Evolutionary conservation across 1,140 invertebrate genomes (phyloP).

Genomic region (Leptestheria dahalacensis): DNA sequence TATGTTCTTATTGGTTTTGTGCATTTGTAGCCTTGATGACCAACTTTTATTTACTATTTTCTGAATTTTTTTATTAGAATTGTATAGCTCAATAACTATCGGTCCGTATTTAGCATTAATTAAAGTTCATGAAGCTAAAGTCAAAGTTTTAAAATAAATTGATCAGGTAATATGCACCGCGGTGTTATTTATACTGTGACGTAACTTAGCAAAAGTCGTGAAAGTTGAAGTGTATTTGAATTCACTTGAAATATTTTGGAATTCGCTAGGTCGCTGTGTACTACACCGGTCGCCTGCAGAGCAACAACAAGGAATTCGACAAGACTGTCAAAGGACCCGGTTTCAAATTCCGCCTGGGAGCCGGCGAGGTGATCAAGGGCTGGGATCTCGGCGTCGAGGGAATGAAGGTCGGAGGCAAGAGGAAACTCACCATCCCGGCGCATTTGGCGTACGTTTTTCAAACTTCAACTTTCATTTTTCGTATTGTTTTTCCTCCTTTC

Average conservation of each 20-base stretch:
- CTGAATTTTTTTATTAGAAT: too few species aligned
- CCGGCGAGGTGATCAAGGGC: constrained; percentile 74
- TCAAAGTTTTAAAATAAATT: too few species aligned
- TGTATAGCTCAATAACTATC: too few species aligned
- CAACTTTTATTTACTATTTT: too few species aligned
- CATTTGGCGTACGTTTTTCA: constrained; percentile 47
- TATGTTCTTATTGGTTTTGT: background rate
- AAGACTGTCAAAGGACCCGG: constrained; percentile 49
- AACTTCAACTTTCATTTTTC: background rate
- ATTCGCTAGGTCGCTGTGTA: constrained; percentile 40
- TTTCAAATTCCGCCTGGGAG: constrained; percentile 70
- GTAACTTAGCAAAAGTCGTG: background rate
- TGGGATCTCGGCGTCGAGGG: constrained; percentile 77
- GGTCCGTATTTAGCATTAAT: too few species aligned
- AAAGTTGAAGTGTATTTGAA: background rate
- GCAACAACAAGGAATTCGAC: constrained; percentile 72
- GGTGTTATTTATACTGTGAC: too few species aligned
- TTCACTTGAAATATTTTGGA: background rate
- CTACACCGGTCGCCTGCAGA: constrained; percentile 57
- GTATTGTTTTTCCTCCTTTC: background rate
- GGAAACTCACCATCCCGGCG: constrained; percentile 66
- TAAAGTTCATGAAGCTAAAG: too few species aligned
- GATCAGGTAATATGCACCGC: too few species aligned
- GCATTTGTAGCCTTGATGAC: too few species aligned
- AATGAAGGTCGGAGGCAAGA: constrained; percentile 85